phyloP scores from a whole-genome alignment of 2,113 vertebrate species.

The Melospiza georgiana region DNA sequence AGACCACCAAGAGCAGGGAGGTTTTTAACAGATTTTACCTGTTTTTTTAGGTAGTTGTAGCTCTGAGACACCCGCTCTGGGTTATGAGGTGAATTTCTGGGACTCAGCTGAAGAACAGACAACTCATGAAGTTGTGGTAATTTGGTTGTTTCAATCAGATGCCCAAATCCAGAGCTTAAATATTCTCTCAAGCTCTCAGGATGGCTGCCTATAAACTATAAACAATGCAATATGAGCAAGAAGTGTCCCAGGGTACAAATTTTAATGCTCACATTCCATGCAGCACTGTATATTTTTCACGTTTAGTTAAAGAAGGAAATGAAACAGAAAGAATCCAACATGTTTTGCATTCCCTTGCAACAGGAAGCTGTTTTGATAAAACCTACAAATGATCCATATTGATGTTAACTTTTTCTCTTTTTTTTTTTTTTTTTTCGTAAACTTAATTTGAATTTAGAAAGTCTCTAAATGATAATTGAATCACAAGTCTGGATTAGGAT shows the following conservation, averaged over 20 bases:
- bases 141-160: not conserved
- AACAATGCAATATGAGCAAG: constrained; percentile 52
- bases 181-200: constrained; percentile 26
- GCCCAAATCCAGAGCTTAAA: constrained; percentile 38
- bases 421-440: constrained; percentile 28
- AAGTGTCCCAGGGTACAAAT: constrained; percentile 54
- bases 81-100: not conserved
- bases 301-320: constrained; percentile 41
- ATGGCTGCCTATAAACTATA: constrained; percentile 54
- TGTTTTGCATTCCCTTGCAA: constrained; percentile 43
- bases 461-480: constrained; percentile 94
- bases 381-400: constrained; percentile 61
- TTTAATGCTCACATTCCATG: constrained; percentile 67
- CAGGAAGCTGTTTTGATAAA: constrained; percentile 61
- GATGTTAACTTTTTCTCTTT: constrained; percentile 45
- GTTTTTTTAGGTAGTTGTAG: not conserved
- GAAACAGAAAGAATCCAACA: constrained; percentile 52
- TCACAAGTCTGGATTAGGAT: constrained; percentile 99
- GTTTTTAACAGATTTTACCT: not conserved
- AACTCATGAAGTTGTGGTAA: not conserved
- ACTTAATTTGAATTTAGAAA: constrained; percentile 83
- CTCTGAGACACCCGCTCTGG: not conserved
- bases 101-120: not conserved
- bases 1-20: not conserved
- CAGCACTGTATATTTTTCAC: constrained; percentile 52